Percentiles rank a stretch among this genome's conserved stretches.
Conservation (phyloP, 2,888 invertebrate species). For the Clunio marinus region DNA sequence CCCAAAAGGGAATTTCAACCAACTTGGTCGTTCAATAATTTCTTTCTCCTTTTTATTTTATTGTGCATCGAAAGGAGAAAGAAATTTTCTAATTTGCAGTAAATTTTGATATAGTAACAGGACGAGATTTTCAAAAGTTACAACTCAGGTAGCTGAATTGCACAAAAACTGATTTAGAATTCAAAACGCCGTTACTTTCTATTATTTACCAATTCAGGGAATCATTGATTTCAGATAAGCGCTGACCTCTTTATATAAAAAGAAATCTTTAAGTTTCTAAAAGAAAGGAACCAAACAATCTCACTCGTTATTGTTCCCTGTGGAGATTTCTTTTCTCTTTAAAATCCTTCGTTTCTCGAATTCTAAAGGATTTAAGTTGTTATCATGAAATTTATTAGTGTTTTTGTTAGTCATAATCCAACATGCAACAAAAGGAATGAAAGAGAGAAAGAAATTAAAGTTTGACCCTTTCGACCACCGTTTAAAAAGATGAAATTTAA, state of each 20-base stretch:
- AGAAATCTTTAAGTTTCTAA: too few relatives aligned
- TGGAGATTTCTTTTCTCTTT: background rate
- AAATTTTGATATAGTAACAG: conserved; percentile 1
- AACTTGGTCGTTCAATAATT: too few relatives aligned
- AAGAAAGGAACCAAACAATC: background rate
- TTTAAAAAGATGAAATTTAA: too few relatives aligned
- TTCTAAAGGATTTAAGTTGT: background rate
- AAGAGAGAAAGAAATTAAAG: too few relatives aligned
- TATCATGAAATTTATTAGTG: conserved; percentile 8
- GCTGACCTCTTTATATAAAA: conserved; percentile 28
- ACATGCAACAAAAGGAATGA: conserved; percentile 17
- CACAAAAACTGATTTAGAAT: conserved; percentile 14
- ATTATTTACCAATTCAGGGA: conserved; percentile 28
- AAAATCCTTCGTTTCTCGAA: background rate
- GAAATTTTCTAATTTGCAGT: conserved; percentile 7
- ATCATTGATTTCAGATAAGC: conserved; percentile 27
- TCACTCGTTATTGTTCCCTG: conserved; percentile 15
- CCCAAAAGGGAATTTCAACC: too few relatives aligned
- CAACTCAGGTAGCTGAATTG: background rate
- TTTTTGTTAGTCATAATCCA: background rate
- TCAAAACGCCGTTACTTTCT: conserved; percentile 26
- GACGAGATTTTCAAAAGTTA: background rate
- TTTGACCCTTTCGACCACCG: background rate
- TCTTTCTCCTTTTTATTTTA: too few relatives aligned
- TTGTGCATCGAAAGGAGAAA: too few relatives aligned